These are phyloP conservation scores for Lordiphosa stackelbergi DNA, from an alignment of 1,140 invertebrate genomes.

Conservation along the genomic window DNA sequence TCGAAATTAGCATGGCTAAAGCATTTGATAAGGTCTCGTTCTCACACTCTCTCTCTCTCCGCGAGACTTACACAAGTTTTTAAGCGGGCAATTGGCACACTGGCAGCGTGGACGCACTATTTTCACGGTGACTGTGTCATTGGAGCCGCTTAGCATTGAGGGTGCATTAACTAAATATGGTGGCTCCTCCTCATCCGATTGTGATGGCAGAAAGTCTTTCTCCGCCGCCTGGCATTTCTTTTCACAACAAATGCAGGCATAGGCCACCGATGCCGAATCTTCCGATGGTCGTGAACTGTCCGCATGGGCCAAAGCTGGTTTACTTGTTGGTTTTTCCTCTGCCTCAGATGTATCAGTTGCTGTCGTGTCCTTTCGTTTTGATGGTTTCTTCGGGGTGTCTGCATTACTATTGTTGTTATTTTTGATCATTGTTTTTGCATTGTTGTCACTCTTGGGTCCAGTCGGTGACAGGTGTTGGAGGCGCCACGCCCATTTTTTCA, in stretches of 20 bases:
- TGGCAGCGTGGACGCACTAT: constrained; percentile 46
- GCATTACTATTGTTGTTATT: neutral
- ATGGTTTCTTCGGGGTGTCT: neutral
- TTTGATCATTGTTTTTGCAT: constrained; percentile 7
- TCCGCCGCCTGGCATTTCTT: constrained; percentile 19
- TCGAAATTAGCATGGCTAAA: constrained; percentile 62
- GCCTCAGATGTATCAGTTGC: neutral
- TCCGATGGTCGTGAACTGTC: constrained; percentile 7
- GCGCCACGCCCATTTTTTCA: constrained; percentile 45
- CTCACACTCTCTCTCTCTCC: neutral
- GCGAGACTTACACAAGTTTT: constrained; percentile 65
- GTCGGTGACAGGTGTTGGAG: constrained; percentile 17
- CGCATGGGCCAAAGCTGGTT: neutral
- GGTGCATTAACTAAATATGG: constrained; percentile 22
- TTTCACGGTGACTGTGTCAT: constrained; percentile 39
- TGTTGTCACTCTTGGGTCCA: constrained; percentile 35
- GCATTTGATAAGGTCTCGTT: constrained; percentile 48
- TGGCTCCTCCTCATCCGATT: constrained; percentile 25
- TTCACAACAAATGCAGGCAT: constrained; percentile 46
- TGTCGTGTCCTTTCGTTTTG: neutral
- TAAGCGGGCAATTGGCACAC: constrained; percentile 69
- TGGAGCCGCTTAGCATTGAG: constrained; percentile 19
- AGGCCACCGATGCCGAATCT: constrained; percentile 21
- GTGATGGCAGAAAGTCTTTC: constrained; percentile 33
- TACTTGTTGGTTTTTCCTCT: constrained; percentile 18